Conservation (phyloP, 2,113 vertebrate species). For the Pelmatolapia mariae region DNA sequence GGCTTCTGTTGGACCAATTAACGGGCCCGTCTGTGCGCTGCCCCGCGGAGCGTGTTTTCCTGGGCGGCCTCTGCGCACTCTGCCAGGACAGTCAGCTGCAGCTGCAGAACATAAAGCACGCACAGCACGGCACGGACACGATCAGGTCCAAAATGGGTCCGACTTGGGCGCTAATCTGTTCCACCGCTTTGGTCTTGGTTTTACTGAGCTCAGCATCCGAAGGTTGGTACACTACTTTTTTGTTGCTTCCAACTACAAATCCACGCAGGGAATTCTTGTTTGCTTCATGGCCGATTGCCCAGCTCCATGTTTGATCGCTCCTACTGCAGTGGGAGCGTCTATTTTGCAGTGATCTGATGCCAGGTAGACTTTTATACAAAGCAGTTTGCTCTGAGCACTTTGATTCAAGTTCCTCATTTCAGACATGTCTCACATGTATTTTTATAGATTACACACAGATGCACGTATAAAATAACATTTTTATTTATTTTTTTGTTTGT, state of each 20-base stretch:
- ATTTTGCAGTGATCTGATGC: background rate
- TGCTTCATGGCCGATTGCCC: background rate
- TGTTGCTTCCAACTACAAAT: background rate
- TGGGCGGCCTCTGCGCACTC: background rate
- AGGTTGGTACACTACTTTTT: conserved; percentile 24
- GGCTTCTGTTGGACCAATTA: conserved; percentile 16
- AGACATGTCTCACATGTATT: background rate
- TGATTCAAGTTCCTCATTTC: background rate
- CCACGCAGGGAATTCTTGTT: background rate
- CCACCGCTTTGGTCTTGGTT: background rate
- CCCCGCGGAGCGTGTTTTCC: background rate
- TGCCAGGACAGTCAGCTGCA: background rate
- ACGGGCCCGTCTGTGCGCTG: background rate
- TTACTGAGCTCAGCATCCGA: conserved; percentile 7
- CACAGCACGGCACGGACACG: background rate
- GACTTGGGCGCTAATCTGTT: background rate
- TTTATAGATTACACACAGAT: background rate
- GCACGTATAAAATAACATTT: background rate
- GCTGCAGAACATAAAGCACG: background rate
- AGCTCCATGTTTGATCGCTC: conserved; percentile 31
- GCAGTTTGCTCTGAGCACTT: background rate
- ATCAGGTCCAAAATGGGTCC: conserved; percentile 13
- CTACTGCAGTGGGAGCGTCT: background rate
- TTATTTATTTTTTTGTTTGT: background rate
- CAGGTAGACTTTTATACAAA: background rate